These are phyloP conservation scores for Tympanoctomys barrerae DNA, from an alignment of 2,797 vertebrate genomes.

Conservation along the genomic window DNA sequence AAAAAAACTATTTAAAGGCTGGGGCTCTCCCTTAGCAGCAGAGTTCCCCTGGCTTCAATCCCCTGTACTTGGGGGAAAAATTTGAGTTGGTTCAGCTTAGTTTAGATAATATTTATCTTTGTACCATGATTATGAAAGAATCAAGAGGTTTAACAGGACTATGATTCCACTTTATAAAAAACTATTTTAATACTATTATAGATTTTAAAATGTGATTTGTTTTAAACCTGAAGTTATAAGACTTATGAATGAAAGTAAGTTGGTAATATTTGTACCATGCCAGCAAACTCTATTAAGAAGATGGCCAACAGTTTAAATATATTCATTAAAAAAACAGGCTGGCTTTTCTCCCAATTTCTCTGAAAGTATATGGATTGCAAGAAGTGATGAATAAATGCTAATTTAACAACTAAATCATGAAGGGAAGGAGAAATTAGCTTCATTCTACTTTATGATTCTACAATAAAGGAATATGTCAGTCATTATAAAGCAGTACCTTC, in stretches of 20 bases:
- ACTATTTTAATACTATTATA: slow-evolving; percentile 24
- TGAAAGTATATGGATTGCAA: slow-evolving; percentile 34
- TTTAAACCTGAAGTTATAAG: slow-evolving; percentile 20
- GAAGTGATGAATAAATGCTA: not conserved
- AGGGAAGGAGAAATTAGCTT: slow-evolving; percentile 27
- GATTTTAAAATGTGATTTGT: slow-evolving; percentile 37
- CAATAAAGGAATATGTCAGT: slow-evolving; percentile 2
- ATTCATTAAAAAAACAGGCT: slow-evolving; percentile 27
- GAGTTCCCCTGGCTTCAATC: not conserved
- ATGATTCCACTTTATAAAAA: not conserved
- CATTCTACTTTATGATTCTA: slow-evolving; percentile 43
- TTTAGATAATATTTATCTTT: slow-evolving; percentile 21
- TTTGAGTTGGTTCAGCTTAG: not conserved
- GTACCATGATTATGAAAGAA: not conserved
- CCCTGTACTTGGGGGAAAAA: not conserved
- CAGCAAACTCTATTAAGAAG: not conserved
- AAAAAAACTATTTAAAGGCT: not conserved
- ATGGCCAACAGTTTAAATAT: slow-evolving; percentile 1
- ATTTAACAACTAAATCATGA: slow-evolving; percentile 52
- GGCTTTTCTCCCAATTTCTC: slow-evolving; percentile 21
- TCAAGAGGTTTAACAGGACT: not conserved
- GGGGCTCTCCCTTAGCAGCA: not conserved
- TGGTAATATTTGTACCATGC: not conserved
- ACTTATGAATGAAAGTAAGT: slow-evolving; percentile 33
- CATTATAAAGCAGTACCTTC: slow-evolving; percentile 52